Evolutionary conservation across 1,140 invertebrate genomes (phyloP), one percentile per base, ranked within the genome.

Genomic region (Drosophila funebris): DNA sequence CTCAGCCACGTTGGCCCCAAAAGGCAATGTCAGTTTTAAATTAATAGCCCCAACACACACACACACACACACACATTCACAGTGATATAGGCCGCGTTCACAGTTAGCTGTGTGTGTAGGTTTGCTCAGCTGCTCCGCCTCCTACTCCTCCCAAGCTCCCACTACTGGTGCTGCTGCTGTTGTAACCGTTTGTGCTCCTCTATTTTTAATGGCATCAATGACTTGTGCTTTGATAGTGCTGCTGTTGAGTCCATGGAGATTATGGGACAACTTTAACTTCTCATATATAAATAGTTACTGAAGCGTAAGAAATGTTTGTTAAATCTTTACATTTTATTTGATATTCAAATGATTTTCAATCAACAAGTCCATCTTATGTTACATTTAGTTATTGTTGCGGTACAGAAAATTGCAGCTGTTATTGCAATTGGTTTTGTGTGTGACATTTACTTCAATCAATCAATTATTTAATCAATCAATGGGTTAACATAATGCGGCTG

Each of bases 341-440:
- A 77, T 84, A 67, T 81, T 78, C 64, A 85, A 85, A 85, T 88
- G 83, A 88, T 88, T 88, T 88, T 88, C 69, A 88, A 88, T 88
- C 84, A 88, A 88, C 83, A 88, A 88, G 83, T 88, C 76, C 78
- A 78, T 88, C 67, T 78, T 78, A 81, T 72, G 58, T 67, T 76
- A 70, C 58, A 87, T 72, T 36, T 74, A 81, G 62, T 73, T 82
- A 78, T 73, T 78, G 70, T 78, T 82, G 76, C 52, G 73, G 57
- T 73, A 37, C 27, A 37, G 52, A 72, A 76, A 60, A 66, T 64
- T 56, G 53, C 58, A 56, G 44, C 24, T 67, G 62, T 41, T 57
- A 66, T 73, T 74, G 43, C 36, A 71, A 73, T 27, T 58, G 57
- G 71, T 67, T 52, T 24, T 41, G 4, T n/a, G 8, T 57, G 39